Conservation (phyloP, 2,888 invertebrate genomes). For the Eurytoma adleriae region DNA sequence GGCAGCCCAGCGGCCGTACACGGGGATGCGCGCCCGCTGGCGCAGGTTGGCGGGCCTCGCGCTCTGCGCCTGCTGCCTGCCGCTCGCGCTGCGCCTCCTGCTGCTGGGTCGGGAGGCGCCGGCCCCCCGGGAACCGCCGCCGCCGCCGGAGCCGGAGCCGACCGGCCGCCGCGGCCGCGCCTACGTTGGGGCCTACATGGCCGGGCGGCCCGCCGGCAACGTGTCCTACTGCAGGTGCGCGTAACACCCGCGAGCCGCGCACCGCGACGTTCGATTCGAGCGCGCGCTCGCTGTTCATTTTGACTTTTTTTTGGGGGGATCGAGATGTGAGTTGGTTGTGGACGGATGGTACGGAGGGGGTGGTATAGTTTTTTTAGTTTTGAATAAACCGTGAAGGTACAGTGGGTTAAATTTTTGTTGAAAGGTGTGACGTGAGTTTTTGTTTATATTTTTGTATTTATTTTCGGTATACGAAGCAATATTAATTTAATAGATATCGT, state of each 20-base stretch:
- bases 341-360: neutral
- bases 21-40: conserved; percentile 61
- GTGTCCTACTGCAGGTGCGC: conserved; percentile 77
- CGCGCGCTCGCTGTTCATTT: neutral
- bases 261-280: neutral
- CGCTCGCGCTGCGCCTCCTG: conserved; percentile 25
- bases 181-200: conserved; percentile 76
- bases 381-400: too few relatives aligned
- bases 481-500: too few relatives aligned
- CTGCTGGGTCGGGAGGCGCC: conserved; percentile 31
- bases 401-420: too few relatives aligned
- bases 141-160: neutral
- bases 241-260: neutral
- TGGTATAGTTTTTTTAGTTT: too few relatives aligned
- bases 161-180: neutral
- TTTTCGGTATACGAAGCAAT: too few relatives aligned
- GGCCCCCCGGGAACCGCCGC: neutral
- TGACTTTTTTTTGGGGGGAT: neutral
- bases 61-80: conserved; percentile 61
- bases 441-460: too few relatives aligned
- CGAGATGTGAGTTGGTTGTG: neutral
- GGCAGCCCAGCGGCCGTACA: neutral
- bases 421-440: too few relatives aligned
- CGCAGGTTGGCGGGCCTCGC: conserved; percentile 57
- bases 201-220: conserved; percentile 74